Conservation (phyloP, 2,797 vertebrate genomes). For the Kryptolebias ocellatus region DNA sequence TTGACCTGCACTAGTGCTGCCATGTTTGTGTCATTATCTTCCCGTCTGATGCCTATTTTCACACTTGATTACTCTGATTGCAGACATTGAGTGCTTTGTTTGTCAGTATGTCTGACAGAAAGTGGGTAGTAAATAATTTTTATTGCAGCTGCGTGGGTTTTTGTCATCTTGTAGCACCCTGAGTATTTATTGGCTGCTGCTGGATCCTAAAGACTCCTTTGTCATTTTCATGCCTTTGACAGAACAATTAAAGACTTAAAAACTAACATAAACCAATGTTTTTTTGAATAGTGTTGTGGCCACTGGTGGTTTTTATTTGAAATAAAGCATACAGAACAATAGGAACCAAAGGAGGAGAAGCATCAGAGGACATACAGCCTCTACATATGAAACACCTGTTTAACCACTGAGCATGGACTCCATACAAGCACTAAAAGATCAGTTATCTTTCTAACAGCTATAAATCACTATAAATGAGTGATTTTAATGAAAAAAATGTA, state of each 20-base stretch:
- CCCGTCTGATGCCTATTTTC: conserved; percentile 68
- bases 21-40: conserved; percentile 70
- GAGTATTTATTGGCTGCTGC: conserved; percentile 16
- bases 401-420: too few relatives aligned
- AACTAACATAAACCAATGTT: neutral
- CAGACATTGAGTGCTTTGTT: conserved; percentile 70
- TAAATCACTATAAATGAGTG: too few relatives aligned
- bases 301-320: neutral
- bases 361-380: neutral
- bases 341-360: neutral
- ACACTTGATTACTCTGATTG: conserved; percentile 72
- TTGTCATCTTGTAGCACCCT: conserved; percentile 19
- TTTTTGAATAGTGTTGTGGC: neutral
- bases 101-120: conserved; percentile 53
- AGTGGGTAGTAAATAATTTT: conserved; percentile 65
- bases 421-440: too few relatives aligned
- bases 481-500: too few relatives aligned
- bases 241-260: conserved; percentile 1
- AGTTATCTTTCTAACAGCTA: too few relatives aligned
- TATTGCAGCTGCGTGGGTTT: conserved; percentile 46
- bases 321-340: neutral
- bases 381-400: too few relatives aligned
- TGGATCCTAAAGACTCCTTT: conserved; percentile 7
- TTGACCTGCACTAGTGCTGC: conserved; percentile 69
- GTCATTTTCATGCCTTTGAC: conserved; percentile 5